These are phyloP conservation scores for Macaca mulatta DNA, from an alignment of 2,113 vertebrate species.

Conservation along the genomic window DNA sequence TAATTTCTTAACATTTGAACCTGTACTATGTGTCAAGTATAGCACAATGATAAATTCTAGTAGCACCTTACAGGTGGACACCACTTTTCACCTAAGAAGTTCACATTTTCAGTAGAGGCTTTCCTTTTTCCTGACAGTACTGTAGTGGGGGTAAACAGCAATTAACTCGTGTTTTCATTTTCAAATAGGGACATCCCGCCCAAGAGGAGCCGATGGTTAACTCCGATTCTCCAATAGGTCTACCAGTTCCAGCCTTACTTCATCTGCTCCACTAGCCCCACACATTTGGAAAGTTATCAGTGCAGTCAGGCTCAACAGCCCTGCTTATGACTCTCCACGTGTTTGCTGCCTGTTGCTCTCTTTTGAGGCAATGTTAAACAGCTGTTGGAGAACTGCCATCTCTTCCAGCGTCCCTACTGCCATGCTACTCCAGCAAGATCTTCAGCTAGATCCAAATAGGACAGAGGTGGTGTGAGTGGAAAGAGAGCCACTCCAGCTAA, in stretches of 20 bases:
- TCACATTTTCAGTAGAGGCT: background rate
- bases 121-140: background rate
- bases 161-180: background rate
- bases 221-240: background rate
- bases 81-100: background rate
- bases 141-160: background rate
- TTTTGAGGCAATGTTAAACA: background rate
- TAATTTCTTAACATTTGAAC: background rate
- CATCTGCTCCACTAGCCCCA: background rate
- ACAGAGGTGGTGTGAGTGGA: background rate
- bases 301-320: background rate
- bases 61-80: background rate
- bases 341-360: background rate
- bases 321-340: background rate
- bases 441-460: background rate
- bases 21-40: background rate
- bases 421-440: background rate
- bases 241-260: background rate
- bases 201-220: background rate
- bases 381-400: background rate
- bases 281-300: background rate
- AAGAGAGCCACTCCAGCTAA: background rate
- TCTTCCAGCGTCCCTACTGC: background rate
- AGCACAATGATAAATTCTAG: background rate
- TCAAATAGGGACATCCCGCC: background rate